A percentile compares a stretch with the other conserved stretches of the same genome.
These are phyloP conservation scores for Macrophya annulata DNA, from an alignment of 2,888 invertebrate genomes.

Conservation along the genomic window DNA sequence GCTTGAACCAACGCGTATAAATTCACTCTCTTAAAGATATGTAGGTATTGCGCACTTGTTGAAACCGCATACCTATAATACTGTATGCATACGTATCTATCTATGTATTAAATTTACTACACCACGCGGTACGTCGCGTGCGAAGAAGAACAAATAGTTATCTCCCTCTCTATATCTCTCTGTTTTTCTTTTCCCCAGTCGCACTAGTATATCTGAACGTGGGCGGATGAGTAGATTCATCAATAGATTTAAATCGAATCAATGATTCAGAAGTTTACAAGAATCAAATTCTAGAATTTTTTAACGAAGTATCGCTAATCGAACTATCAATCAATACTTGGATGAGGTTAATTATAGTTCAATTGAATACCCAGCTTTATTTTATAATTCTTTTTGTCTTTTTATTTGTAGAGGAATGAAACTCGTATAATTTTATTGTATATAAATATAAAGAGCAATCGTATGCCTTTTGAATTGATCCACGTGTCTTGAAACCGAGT, in stretches of 20 bases:
- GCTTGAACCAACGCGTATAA: not conserved
- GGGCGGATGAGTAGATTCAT: not conserved
- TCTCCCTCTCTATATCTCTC: not conserved
- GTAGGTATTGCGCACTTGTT: conserved; percentile 10
- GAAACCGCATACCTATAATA: conserved; percentile 14
- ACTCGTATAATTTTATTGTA: not conserved
- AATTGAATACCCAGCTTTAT: not conserved
- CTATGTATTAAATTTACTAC: not conserved
- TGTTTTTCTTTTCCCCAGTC: not conserved
- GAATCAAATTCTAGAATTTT: conserved; percentile 3
- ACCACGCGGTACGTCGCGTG: not conserved
- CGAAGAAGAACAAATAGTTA: conserved; percentile 10
- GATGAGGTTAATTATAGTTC: not conserved
- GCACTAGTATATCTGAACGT: not conserved
- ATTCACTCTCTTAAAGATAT: not conserved
- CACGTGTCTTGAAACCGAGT: not conserved
- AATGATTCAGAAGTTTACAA: conserved; percentile 32
- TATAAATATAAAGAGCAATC: too few species aligned
- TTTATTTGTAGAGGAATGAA: not conserved
- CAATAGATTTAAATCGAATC: conserved; percentile 9
- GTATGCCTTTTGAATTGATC: not conserved
- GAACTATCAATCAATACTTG: not conserved
- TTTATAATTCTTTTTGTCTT: not conserved
- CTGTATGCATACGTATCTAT: not conserved
- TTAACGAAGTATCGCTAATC: not conserved